Evolutionary conservation across 2,113 vertebrate species (phyloP).

Genomic region (Epinephelus lanceolatus): DNA sequence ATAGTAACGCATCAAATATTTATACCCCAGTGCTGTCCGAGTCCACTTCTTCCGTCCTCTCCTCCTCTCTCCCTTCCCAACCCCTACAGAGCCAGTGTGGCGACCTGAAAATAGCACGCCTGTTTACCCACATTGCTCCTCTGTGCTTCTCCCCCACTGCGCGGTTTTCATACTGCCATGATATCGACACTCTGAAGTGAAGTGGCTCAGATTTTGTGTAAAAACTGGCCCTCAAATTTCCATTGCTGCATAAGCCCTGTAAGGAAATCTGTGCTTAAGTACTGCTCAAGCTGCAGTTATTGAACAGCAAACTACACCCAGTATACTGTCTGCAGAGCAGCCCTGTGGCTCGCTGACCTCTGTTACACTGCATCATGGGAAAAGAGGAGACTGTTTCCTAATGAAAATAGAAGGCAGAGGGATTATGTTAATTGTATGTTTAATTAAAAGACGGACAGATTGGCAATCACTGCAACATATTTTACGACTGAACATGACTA

Average conservation of each 20-base stretch:
- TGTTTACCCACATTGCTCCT: constrained; percentile 34
- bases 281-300: constrained; percentile 32
- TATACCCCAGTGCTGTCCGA: constrained; percentile 67
- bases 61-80: neutral
- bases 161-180: constrained; percentile 23
- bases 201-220: constrained; percentile 19
- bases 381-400: constrained; percentile 8
- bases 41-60: constrained; percentile 39
- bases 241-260: constrained; percentile 4
- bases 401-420: constrained; percentile 28
- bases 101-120: constrained; percentile 52
- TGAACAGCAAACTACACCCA: constrained; percentile 48
- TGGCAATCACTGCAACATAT: constrained; percentile 1
- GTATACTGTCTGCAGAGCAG: neutral
- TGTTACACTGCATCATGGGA: constrained; percentile 25
- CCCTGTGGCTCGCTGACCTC: constrained; percentile 3
- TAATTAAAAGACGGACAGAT: constrained; percentile 12
- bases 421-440: constrained; percentile 38
- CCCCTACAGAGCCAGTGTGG: constrained; percentile 38
- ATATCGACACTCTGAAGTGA: constrained; percentile 22
- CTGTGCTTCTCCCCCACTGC: neutral
- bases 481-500: neutral
- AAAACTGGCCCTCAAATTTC: constrained; percentile 9
- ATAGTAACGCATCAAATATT: constrained; percentile 85
- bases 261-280: constrained; percentile 40